phyloP scores from a whole-genome alignment of 2,888 invertebrate genomes.

The Ellobium chinense region DNA sequence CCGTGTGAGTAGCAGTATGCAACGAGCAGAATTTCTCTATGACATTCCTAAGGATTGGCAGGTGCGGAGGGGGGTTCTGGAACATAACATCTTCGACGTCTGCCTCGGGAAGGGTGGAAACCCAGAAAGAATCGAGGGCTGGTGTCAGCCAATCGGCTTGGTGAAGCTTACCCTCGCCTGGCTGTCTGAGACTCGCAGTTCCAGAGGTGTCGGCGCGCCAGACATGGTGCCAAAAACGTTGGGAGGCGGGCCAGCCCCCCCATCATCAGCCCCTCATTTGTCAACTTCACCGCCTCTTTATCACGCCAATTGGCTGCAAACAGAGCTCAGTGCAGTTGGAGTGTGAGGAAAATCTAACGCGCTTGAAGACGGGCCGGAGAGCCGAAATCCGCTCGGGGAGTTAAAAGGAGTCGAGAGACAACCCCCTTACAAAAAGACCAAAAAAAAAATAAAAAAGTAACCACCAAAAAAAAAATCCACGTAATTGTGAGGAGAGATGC shows the following conservation, averaged over 20 bases:
- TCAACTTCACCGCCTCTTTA: constrained; percentile 37
- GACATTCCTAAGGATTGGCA: too few species aligned
- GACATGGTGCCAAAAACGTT: not conserved
- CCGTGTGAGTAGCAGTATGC: too few species aligned
- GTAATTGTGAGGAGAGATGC: constrained; percentile 17
- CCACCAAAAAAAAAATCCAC: not conserved
- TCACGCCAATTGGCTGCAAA: constrained; percentile 31
- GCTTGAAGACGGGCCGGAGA: not conserved
- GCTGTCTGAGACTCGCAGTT: not conserved
- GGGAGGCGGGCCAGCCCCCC: not conserved
- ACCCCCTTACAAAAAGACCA: too few species aligned
- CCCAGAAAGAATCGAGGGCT: too few species aligned
- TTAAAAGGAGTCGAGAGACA: too few species aligned
- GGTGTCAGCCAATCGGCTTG: not conserved
- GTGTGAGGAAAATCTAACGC: not conserved
- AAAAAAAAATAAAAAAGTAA: not conserved
- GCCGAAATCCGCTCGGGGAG: too few species aligned
- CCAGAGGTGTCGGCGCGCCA: not conserved
- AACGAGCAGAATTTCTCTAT: too few species aligned
- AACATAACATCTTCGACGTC: too few species aligned
- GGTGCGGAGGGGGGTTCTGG: too few species aligned
- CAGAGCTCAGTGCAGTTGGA: not conserved
- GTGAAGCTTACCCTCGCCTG: not conserved
- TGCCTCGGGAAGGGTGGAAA: too few species aligned
- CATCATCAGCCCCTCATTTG: constrained; percentile 30